Evolutionary conservation across 2,797 vertebrate species (phyloP).

Genomic region (Odontamblyopus lacepedii): DNA sequence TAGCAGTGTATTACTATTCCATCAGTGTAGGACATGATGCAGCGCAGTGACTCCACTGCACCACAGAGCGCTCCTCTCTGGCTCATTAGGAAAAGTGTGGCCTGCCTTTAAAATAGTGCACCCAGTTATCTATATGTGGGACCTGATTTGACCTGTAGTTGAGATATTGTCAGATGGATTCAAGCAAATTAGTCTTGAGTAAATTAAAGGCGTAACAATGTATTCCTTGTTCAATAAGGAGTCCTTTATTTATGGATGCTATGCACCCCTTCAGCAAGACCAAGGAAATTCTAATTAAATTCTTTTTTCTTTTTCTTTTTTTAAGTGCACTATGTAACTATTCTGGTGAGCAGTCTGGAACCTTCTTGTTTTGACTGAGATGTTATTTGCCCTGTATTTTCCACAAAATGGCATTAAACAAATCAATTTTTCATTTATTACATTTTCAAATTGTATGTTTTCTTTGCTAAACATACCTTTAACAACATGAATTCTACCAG

Average conservation of each 20-base stretch:
- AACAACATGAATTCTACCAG: too few species aligned
- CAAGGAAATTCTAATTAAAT: too few species aligned
- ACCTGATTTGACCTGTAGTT: slow-evolving; percentile 19
- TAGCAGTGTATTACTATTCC: slow-evolving; percentile 34
- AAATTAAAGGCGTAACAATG: background rate
- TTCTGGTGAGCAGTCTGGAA: background rate
- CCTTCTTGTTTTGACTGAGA: background rate
- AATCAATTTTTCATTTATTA: too few species aligned
- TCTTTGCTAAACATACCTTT: too few species aligned
- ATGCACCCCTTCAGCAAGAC: too few species aligned
- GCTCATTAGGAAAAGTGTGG: slow-evolving; percentile 43
- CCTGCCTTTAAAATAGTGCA: slow-evolving; percentile 30
- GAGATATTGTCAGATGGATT: background rate
- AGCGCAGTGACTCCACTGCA: slow-evolving; percentile 31
- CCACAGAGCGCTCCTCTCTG: slow-evolving; percentile 26
- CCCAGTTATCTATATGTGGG: slow-evolving; percentile 20
- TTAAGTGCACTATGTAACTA: background rate
- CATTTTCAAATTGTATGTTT: too few species aligned
- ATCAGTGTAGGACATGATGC: background rate
- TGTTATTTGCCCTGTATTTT: too few species aligned
- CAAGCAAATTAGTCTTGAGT: background rate
- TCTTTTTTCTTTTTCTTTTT: too few species aligned
- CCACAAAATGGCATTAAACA: background rate
- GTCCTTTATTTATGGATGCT: background rate
- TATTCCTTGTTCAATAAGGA: background rate